Percentiles rank a stretch among this genome's conserved stretches.
These are phyloP conservation scores for Helobdella robusta DNA, from an alignment of 2,888 invertebrate genomes.

Conservation along the genomic window DNA sequence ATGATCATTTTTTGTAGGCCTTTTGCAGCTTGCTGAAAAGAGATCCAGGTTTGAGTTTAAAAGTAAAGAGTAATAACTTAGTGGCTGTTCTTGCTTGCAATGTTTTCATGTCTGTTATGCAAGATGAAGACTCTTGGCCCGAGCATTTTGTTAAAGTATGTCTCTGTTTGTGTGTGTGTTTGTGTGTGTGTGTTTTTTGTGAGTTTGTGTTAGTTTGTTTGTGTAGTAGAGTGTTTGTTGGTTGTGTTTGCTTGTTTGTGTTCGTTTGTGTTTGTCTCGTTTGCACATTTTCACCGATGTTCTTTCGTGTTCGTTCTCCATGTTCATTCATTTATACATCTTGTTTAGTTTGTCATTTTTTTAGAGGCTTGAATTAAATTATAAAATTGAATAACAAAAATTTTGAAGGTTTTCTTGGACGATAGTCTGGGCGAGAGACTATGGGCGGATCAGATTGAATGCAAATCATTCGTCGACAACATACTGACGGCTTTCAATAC, in stretches of 20 bases:
- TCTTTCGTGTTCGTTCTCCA: too few species aligned
- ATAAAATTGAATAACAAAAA: too few species aligned
- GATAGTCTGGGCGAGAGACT: constrained; percentile 83
- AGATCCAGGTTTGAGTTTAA: constrained; percentile 58
- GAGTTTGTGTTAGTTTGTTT: too few species aligned
- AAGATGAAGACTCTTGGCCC: constrained; percentile 77
- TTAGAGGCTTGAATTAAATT: too few species aligned
- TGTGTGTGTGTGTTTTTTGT: background rate
- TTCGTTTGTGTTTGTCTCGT: too few species aligned
- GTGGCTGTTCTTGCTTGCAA: constrained; percentile 75
- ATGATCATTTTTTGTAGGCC: constrained; percentile 55
- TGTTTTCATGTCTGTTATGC: constrained; percentile 66
- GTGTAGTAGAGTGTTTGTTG: too few species aligned
- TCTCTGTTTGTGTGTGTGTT: background rate
- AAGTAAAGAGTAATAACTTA: constrained; percentile 69
- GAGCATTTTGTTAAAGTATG: constrained; percentile 75
- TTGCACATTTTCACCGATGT: too few species aligned
- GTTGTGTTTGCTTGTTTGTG: too few species aligned
- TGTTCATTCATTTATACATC: too few species aligned
- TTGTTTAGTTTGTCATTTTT: background rate
- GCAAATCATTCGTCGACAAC: constrained; percentile 81
- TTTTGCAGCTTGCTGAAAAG: constrained; percentile 71
- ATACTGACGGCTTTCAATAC: constrained; percentile 76
- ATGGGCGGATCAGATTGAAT: constrained; percentile 86
- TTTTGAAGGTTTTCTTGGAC: constrained; percentile 71